A percentile compares a stretch with the other conserved stretches of the same genome.
Conservation (phyloP, 2,113 vertebrate species). For the Halcyon malimbica region DNA sequence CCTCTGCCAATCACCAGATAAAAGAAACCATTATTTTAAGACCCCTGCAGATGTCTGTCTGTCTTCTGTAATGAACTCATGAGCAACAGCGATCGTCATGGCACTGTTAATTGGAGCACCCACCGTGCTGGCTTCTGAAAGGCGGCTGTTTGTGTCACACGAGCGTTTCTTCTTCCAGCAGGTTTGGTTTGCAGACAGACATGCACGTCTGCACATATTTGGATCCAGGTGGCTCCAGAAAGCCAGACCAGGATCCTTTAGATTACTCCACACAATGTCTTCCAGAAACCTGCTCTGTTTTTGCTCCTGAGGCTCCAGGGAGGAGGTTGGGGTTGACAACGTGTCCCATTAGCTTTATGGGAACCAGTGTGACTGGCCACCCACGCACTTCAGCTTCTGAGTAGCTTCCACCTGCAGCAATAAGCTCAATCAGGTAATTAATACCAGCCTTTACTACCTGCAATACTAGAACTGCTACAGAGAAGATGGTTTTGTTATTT, state of each 20-base stretch:
- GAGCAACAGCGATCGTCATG: neutral
- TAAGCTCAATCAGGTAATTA: conserved; percentile 42
- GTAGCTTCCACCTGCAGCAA: conserved; percentile 57
- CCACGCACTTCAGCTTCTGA: conserved; percentile 8
- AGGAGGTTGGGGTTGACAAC: neutral
- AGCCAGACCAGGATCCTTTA: neutral
- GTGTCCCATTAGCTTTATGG: conserved; percentile 2
- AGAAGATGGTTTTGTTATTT: neutral
- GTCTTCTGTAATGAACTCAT: conserved; percentile 58
- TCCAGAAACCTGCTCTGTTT: neutral
- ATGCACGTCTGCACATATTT: accelerated
- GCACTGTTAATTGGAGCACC: conserved; percentile 67
- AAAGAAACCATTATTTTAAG: conserved; percentile 68
- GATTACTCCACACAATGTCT: neutral
- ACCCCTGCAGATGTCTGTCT: conserved; percentile 70
- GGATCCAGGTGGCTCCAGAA: conserved; percentile 33
- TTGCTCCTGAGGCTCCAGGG: neutral
- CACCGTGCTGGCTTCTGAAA: conserved; percentile 33
- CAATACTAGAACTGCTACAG: neutral
- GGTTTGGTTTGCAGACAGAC: neutral
- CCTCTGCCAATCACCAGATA: conserved; percentile 58
- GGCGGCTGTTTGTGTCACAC: conserved; percentile 23
- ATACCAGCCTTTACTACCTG: conserved; percentile 50
- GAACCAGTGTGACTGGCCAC: neutral
- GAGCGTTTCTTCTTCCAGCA: neutral